Base-by-base conservation (phyloP, 2,113 vertebrate genomes). In the Lampris megalopsis region DNA sequence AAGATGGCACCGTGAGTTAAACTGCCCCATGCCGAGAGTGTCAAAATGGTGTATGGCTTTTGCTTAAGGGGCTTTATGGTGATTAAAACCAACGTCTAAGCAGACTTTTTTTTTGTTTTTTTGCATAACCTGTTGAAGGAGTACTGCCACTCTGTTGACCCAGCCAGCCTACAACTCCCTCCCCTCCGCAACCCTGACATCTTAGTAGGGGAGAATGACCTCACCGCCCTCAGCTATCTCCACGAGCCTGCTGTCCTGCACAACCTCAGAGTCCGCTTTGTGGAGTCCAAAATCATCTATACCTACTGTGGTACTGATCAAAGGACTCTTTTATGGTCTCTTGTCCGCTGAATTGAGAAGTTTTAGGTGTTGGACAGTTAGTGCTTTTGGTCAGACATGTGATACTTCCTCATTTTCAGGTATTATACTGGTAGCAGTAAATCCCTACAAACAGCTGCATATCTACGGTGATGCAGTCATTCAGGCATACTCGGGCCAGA, bases 391-490 rank as follows among this genome's bases (percentile, higher is more conserved):
- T 78, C n/a, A 78, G 6, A 5, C 10, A 24, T 79, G 36, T 42
- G 38, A 13, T 52, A 38, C 82, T 83, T 77, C 64, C 71, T 78
- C 53, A 45, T 77, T 82, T 86, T 24, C 77, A 99, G 98, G 98
- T 71, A 99, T 99, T 71, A 97, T 99, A 90, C 88, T 99, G 85
- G 98, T 99, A 85, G 97, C 97, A 71, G 95, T 99, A 86, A 99
- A 99, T 82, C 98, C 98, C 0, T 99, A 99, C 71, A 98, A 97
- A 75, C 90, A 97, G 86, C 83, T 99, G 62, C 97, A 94, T 0
- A 93, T 99, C 75, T 99, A 99, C 6, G 97, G 98, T 85, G 97
- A 99, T 86, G 96, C 96, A 69, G 96, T 99, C 87, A 99, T 99
- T 89, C 96, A 98, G 9, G 98, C 97, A 0, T 99, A 99, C 42